Evolutionary conservation across 1,140 invertebrate species (phyloP).

Genomic region (Drosophila truncata): DNA sequence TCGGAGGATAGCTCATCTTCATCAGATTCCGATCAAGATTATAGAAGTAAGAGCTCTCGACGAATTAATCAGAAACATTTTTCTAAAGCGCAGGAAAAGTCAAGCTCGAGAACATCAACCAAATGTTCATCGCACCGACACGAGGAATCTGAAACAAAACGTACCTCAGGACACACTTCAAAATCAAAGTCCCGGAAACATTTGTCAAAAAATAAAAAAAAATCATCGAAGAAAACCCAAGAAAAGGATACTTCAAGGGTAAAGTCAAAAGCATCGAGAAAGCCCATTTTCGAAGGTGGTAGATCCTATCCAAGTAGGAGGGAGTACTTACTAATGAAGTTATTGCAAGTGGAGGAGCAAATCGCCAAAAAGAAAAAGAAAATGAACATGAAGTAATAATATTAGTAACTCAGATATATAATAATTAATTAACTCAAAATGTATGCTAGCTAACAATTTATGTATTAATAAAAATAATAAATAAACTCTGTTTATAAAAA

Average conservation of each 20-base stretch:
- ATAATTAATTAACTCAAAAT: not conserved
- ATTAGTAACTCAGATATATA: not conserved
- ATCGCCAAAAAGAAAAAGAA: constrained; percentile 28
- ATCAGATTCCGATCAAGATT: not conserved
- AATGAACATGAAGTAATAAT: constrained; percentile 10
- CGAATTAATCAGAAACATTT: not conserved
- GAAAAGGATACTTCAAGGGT: too few species aligned
- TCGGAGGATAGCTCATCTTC: constrained; percentile 21
- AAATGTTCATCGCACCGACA: not conserved
- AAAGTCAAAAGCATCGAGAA: not conserved
- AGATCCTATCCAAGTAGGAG: not conserved
- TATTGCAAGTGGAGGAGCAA: constrained; percentile 24
- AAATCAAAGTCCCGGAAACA: not conserved
- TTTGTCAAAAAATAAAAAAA: not conserved
- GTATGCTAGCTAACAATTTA: not conserved
- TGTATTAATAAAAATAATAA: not conserved
- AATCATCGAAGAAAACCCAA: not conserved
- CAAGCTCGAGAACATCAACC: not conserved
- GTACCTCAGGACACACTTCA: not conserved
- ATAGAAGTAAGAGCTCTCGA: not conserved
- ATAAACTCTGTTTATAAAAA: too few species aligned
- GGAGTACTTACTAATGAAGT: constrained; percentile 27
- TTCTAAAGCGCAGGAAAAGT: not conserved
- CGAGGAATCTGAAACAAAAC: not conserved
- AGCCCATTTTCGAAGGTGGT: not conserved